Conservation (phyloP, 2,888 invertebrate genomes). For the Drosophila rellima region DNA sequence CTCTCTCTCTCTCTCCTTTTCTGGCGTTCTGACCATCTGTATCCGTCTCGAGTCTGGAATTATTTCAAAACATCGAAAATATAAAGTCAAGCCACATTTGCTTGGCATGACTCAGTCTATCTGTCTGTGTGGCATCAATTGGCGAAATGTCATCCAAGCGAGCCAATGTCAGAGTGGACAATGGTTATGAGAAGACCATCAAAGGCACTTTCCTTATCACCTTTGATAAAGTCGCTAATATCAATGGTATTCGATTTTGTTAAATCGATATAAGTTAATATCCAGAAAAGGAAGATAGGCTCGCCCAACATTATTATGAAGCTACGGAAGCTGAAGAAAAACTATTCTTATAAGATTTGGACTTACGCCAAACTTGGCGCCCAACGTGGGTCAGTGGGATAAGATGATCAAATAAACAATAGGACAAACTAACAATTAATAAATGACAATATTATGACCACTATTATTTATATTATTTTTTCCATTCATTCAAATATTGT, state of each 20-base stretch:
- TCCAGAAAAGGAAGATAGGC: slow-evolving; percentile 27
- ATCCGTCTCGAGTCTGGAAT: slow-evolving; percentile 10
- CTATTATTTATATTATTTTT: not conserved
- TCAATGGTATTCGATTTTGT: slow-evolving; percentile 44
- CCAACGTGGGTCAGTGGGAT: not conserved
- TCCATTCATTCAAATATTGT: not conserved
- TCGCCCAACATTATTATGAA: slow-evolving; percentile 12
- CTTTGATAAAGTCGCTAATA: slow-evolving; percentile 56
- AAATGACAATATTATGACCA: not conserved
- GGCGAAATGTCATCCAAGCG: slow-evolving; percentile 16
- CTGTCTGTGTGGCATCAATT: slow-evolving; percentile 28
- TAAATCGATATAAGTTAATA: slow-evolving; percentile 13
- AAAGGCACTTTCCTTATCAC: slow-evolving; percentile 63
- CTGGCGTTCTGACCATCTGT: no score
- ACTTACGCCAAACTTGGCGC: not conserved
- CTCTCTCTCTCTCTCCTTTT: not conserved
- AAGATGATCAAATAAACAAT: not conserved
- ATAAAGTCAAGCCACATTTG: slow-evolving; percentile 7
- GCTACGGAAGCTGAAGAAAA: slow-evolving; percentile 6
- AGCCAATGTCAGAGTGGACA: slow-evolving; percentile 41
- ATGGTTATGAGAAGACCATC: slow-evolving; percentile 53
- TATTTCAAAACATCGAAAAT: slow-evolving; percentile 10
- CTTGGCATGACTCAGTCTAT: slow-evolving; percentile 15
- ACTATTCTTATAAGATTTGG: not conserved
- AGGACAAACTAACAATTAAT: not conserved